Base-by-base conservation (phyloP, 1,140 invertebrate species). In the Papilio dardanus region DNA sequence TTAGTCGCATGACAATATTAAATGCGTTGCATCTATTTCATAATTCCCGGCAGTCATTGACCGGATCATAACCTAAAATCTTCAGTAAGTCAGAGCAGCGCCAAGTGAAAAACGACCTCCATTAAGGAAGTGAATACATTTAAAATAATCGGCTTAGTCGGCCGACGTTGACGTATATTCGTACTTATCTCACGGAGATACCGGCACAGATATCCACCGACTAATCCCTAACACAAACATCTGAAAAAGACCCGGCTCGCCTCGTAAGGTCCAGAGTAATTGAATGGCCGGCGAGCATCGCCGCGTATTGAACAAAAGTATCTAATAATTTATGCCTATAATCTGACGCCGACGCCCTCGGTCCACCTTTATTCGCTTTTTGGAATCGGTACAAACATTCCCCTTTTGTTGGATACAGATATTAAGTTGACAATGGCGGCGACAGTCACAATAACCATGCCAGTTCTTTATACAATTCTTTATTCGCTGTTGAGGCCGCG, bases 91-190 rank as follows among this genome's bases (percentile, higher is more conserved):
- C 85, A 83, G 80, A 82, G 81, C 81, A 80, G 81, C 80, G 82
- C 79, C 77, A 83, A 79, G 87, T 93, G 92, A 93, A 92, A 92
- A 93, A 92, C 88, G 92, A 93, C 89, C 79, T 90, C 90, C 92
- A 93, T 93, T 93, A 93, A 91, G 90, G 90, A 93, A 92, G 92
- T 93, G 90, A 93, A 93, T 93, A 93, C 92, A 92, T 93, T 93
- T 93, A 92, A 93, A 93, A 92, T 93, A 92, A 93, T 93, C 92
- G 90, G 92, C 92, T 93, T 93, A 93, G 89, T 83, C 88, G 87
- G 89, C 86, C 90, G 90, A 93, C 92, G 92, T 93, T 93, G 92
- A 93, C 92, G 89, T 92, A 93, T 93, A 92, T 92, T 90, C 89
- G 86, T 90, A 93, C 89, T 93, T 93, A 93, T 93, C 92, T 92